These are phyloP conservation scores for Calyptommatus sinebrachiatus DNA, from an alignment of 2,113 vertebrate species.

Conservation along the genomic window DNA sequence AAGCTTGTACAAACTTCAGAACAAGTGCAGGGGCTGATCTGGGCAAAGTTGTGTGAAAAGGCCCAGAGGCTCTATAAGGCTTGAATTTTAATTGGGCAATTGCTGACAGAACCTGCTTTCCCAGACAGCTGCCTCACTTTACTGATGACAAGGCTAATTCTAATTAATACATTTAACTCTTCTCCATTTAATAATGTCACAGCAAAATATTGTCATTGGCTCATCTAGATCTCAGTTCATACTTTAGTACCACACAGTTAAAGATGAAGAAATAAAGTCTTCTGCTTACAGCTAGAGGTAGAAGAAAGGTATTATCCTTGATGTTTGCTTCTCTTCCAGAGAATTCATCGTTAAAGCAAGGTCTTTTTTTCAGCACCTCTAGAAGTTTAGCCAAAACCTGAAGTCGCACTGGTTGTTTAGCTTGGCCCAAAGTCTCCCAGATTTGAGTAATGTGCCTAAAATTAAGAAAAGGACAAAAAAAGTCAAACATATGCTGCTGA, in stretches of 20 bases:
- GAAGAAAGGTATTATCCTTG: accelerated
- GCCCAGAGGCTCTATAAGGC: too few relatives aligned
- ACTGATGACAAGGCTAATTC: too few relatives aligned
- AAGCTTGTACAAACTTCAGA: too few relatives aligned
- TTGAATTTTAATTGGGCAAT: too few relatives aligned
- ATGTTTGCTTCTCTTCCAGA: conserved; percentile 10
- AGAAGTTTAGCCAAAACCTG: conserved; percentile 20
- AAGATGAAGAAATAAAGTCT: not conserved
- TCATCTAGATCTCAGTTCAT: not conserved
- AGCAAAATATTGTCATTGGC: too few relatives aligned
- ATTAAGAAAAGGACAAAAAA: not conserved
- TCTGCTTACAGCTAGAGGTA: conserved; percentile 8
- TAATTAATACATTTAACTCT: too few relatives aligned
- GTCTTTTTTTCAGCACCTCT: not conserved
- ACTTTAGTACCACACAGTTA: not conserved
- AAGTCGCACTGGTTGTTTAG: not conserved
- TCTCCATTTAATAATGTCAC: too few relatives aligned
- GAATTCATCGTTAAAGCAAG: not conserved
- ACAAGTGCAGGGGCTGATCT: too few relatives aligned
- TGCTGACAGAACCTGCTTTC: too few relatives aligned
- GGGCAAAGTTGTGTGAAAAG: too few relatives aligned
- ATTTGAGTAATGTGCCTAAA: conserved; percentile 13
- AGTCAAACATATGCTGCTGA: accelerated
- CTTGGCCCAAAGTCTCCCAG: conserved; percentile 20
- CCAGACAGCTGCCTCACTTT: too few relatives aligned